phyloP scores from a whole-genome alignment of 2,113 vertebrate species.

The Plestiodon gilberti region DNA sequence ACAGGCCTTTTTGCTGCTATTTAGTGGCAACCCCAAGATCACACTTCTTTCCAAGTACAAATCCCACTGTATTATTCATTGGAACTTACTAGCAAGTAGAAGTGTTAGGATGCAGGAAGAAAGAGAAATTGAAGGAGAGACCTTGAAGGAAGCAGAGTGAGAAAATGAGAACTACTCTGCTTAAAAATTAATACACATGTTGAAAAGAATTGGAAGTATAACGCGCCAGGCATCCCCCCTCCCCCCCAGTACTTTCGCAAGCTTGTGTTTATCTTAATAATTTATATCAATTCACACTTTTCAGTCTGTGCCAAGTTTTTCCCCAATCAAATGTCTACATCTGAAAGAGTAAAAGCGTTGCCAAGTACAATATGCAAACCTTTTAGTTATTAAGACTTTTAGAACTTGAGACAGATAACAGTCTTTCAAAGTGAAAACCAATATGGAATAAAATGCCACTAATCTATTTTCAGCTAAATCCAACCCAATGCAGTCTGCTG shows the following conservation, averaged over 20 bases:
- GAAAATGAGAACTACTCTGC: conserved; percentile 46
- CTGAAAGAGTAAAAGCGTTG: conserved; percentile 43
- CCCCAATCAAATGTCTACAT: conserved; percentile 43
- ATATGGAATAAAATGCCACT: not conserved
- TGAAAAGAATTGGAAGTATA: conserved; percentile 57
- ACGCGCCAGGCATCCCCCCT: conserved; percentile 43
- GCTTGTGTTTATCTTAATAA: conserved; percentile 68
- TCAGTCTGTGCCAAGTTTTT: conserved; percentile 45
- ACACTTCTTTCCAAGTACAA: not conserved
- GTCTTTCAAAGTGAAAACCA: not conserved
- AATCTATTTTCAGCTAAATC: not conserved
- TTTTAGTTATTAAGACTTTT: not conserved
- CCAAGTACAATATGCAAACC: not conserved
- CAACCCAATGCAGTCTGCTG: not conserved
- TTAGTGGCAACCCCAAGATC: not conserved
- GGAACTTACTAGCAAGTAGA: not conserved
- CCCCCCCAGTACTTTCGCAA: conserved; percentile 47
- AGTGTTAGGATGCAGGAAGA: not conserved
- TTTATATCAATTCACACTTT: conserved; percentile 68
- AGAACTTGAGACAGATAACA: not conserved
- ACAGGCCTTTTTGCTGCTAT: not conserved
- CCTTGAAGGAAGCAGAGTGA: not conserved
- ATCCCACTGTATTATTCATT: not conserved
- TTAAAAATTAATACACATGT: conserved; percentile 70
- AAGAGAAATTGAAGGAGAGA: not conserved